A percentile compares a stretch with the other conserved stretches of the same genome.
Evolutionary conservation across 35 echinoderm and acorn worm genomes (phyloP).

Genomic region (Chiridota heheva): DNA sequence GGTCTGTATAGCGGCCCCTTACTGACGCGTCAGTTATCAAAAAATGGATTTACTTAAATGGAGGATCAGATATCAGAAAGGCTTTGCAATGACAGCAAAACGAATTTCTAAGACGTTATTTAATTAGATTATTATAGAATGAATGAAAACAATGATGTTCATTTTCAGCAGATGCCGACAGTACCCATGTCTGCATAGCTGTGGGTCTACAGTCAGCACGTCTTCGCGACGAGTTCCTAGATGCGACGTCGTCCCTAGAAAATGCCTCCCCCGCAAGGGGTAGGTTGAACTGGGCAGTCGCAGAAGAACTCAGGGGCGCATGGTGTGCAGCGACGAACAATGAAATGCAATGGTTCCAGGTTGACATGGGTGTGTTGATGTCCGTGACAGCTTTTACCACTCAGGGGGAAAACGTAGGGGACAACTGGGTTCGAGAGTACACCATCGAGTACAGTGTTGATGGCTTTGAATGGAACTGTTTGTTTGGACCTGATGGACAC

Average conservation of each 20-base stretch:
- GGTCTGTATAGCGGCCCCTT: too few species aligned
- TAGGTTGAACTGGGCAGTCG: background rate
- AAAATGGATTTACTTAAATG: too few species aligned
- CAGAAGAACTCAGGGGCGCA: background rate
- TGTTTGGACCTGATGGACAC: constrained; percentile 23
- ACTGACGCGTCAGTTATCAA: too few species aligned
- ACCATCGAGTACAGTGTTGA: constrained; percentile 28
- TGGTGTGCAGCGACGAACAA: constrained; percentile 32
- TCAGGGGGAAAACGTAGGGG: constrained; percentile 14
- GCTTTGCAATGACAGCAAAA: too few species aligned
- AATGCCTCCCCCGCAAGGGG: constrained; percentile 18
- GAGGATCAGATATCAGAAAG: too few species aligned
- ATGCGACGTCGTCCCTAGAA: background rate
- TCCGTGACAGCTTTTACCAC: background rate
- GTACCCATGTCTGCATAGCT: too few species aligned
- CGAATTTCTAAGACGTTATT: too few species aligned
- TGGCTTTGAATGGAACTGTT: constrained; percentile 24
- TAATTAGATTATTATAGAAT: too few species aligned
- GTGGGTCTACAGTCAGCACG: too few species aligned
- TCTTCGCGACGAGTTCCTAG: too few species aligned
- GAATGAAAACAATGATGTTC: too few species aligned
- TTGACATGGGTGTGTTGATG: background rate
- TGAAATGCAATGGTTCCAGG: constrained; percentile 34
- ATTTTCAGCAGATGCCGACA: too few species aligned
- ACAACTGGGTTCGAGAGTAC: constrained; percentile 28